Base-by-base conservation (phyloP, 1,140 invertebrate species). In the Drosophila nikananu region DNA sequence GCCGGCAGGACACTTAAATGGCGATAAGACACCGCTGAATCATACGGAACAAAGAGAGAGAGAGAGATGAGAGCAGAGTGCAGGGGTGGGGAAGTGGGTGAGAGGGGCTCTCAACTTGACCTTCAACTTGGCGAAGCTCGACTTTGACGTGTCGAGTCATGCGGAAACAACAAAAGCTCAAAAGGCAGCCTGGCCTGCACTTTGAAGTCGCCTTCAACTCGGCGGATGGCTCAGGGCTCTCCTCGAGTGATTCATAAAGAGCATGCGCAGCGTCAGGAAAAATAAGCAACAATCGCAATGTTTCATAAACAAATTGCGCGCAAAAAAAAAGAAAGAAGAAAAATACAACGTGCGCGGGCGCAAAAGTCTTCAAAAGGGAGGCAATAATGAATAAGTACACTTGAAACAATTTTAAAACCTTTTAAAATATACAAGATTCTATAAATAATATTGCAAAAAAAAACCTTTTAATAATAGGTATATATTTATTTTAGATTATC, bases 151-250 rank as follows among this genome's bases (percentile, higher is more conserved):
- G 80, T 61, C 80, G 84, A 84, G 77, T 87, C 84, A 89, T 84
- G 81, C 84, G 84, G 84, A 89, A 89, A 84, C 81, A 89, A 83
- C 64, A 81, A 68, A 72, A 86, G 68, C 75, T 75, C 73, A 41
- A 61, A 77, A 58, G 49, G 54, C 46, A 44, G 83, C 71, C 58
- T 23, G 54, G 35, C 54, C 54, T 80, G 83, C 83, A 80, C 77
- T 89, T 83, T 81, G 80, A 81, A 81, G 74, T 84, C 67, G 81
- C 79, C 86, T 89, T 89, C 78, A 84, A 90, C 75, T 52, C 48
- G 55, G 32, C 32, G 61, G 17, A 71, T 52, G 65, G 70, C 27
- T 62, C 63, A 62, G 63, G 66, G 62, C 54, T 76, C 51, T 32
- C 71, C 63, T 77, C 42, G 64, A 37, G 75, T 78, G 76, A 78